These are phyloP conservation scores for Aythya baeri DNA, from an alignment of 2,113 vertebrate genomes.

Conservation along the genomic window DNA sequence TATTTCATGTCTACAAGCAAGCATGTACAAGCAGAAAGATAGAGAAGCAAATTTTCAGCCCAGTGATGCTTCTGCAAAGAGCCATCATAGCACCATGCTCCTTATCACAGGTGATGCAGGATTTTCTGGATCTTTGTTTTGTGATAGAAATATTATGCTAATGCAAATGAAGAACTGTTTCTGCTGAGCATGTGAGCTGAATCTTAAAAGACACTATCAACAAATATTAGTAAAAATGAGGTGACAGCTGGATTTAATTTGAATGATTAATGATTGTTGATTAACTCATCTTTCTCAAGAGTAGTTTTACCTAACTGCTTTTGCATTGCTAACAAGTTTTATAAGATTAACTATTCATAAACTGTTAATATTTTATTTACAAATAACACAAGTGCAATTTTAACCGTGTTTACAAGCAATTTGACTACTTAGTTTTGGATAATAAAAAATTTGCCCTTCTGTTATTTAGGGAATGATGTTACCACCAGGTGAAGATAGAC, in stretches of 20 bases:
- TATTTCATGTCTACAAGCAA: not conserved
- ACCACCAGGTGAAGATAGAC: not conserved
- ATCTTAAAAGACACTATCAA: not conserved
- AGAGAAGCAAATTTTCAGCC: not conserved
- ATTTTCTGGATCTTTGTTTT: not conserved
- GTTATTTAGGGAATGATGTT: not conserved
- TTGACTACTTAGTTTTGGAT: not conserved
- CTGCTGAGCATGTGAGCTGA: not conserved
- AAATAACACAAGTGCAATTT: not conserved
- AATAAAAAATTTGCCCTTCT: not conserved
- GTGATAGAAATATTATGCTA: not conserved
- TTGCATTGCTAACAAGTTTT: not conserved
- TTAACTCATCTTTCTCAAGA: not conserved
- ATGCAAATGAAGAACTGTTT: not conserved
- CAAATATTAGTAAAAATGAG: not conserved
- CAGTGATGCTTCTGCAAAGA: not conserved
- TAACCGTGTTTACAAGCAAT: not conserved
- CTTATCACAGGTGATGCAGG: not conserved
- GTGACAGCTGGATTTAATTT: not conserved
- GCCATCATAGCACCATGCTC: not conserved
- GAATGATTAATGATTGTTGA: not conserved
- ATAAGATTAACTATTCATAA: not conserved
- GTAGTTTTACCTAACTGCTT: not conserved
- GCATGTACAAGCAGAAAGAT: fast-evolving
- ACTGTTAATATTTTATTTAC: not conserved